Evolutionary conservation across 2,113 vertebrate genomes (phyloP).

Genomic region (Chaetops frenatus): DNA sequence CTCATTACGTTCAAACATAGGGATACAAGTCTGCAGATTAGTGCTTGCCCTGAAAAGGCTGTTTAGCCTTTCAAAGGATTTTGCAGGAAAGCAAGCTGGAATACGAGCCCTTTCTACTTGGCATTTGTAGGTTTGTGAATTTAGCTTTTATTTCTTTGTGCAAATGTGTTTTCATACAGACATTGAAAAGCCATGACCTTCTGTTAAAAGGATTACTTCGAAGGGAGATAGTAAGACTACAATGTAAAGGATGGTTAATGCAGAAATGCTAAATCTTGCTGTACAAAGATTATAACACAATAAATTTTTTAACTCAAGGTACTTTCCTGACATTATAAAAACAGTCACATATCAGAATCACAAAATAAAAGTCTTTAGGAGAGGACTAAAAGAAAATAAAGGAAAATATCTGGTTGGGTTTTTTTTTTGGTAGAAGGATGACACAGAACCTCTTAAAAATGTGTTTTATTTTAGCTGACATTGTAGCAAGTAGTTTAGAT

Average conservation of each 20-base stretch:
- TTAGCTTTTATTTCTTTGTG: constrained; percentile 31
- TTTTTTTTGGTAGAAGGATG: not conserved
- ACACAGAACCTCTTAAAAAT: not conserved
- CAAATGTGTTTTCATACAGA: not conserved
- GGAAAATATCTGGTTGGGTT: not conserved
- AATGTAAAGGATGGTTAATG: not conserved
- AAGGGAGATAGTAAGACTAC: not conserved
- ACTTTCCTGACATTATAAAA: constrained; percentile 26
- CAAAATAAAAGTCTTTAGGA: constrained; percentile 19
- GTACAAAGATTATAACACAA: not conserved
- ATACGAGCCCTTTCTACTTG: constrained; percentile 3
- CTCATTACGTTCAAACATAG: not conserved
- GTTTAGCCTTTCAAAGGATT: constrained; percentile 36
- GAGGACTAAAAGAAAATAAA: not conserved
- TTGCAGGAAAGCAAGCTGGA: constrained; percentile 24
- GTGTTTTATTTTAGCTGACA: not conserved
- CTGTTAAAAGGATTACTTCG: constrained; percentile 37
- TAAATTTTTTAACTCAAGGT: constrained; percentile 34
- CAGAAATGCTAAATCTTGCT: constrained; percentile 18
- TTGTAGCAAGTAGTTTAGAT: constrained; percentile 18
- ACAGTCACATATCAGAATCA: not conserved
- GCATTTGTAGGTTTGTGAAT: constrained; percentile 30
- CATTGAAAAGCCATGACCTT: constrained; percentile 15
- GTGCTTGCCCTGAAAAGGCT: constrained; percentile 7
- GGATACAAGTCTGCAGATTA: constrained; percentile 16